A percentile compares a stretch with the other conserved stretches of the same genome.
phyloP scores from a whole-genome alignment of 2,113 vertebrate genomes.

The Cyphomyrus discorhynchus region DNA sequence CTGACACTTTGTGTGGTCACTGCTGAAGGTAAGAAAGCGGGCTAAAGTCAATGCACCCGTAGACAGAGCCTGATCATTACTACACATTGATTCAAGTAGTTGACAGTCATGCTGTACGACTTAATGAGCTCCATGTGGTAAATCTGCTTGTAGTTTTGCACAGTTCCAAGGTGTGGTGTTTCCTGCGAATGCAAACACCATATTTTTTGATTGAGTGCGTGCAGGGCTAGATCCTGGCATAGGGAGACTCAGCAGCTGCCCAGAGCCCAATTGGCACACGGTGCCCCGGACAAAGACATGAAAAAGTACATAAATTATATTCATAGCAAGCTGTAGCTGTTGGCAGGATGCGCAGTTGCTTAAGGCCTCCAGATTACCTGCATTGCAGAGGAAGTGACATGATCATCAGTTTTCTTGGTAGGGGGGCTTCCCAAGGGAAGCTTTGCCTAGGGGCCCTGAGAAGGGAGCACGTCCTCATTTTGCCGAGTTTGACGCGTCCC shows the following conservation, averaged over 20 bases:
- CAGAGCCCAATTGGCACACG: not conserved
- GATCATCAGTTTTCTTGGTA: not conserved
- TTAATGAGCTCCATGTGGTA: not conserved
- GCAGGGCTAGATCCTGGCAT: not conserved
- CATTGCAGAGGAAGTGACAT: not conserved
- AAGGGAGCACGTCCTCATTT: not conserved
- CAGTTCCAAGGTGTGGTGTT: not conserved
- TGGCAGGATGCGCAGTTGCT: no score
- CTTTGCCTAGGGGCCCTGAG: not conserved
- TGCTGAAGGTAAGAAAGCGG: not conserved
- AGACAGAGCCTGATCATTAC: not conserved
- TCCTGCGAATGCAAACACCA: not conserved
- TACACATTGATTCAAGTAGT: not conserved
- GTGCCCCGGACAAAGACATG: not conserved
- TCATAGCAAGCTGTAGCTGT: not conserved
- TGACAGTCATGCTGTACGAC: not conserved
- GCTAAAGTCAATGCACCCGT: not conserved
- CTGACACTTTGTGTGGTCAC: not conserved
- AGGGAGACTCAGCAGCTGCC: not conserved
- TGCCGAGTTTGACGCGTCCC: not conserved
- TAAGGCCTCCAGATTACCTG: not conserved
- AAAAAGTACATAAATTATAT: not conserved
- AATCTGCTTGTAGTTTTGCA: not conserved
- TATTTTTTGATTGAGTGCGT: not conserved
- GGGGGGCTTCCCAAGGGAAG: not conserved